Evolutionary conservation across 2,113 vertebrate genomes (phyloP).

Genomic region (Cynocephalus volans): DNA sequence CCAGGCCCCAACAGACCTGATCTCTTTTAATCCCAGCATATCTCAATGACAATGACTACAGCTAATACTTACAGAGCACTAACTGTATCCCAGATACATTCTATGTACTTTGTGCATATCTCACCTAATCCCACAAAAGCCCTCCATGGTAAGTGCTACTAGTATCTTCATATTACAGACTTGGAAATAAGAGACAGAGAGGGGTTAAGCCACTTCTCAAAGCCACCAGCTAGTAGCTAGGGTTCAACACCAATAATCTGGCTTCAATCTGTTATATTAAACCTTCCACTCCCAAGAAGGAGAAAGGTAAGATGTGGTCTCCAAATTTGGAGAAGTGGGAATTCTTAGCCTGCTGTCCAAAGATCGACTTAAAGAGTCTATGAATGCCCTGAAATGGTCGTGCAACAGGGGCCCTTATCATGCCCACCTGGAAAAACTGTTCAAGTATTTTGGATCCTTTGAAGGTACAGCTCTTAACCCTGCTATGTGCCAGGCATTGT

Average conservation of each 20-base stretch:
- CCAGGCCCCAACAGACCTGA: not conserved
- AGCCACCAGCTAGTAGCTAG: not conserved
- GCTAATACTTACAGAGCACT: not conserved
- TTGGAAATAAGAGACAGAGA: not conserved
- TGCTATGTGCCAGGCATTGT: not conserved
- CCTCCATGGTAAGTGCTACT: not conserved
- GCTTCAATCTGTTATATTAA: not conserved
- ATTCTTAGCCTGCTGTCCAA: not conserved
- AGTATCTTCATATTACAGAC: not conserved
- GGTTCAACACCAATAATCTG: not conserved
- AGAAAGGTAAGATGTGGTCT: not conserved
- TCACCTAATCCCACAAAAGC: not conserved
- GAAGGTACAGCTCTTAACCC: not conserved
- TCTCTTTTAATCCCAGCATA: not conserved
- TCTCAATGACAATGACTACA: not conserved
- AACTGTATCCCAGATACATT: rapidly evolving
- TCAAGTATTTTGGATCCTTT: not conserved
- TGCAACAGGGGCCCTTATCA: rapidly evolving
- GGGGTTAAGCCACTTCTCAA: not conserved
- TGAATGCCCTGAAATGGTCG: not conserved
- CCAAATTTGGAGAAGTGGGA: not conserved
- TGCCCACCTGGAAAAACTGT: not conserved
- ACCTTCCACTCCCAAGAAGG: not conserved
- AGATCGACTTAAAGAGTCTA: not conserved
- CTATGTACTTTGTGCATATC: not conserved